Evolutionary conservation across 2,888 invertebrate species (phyloP).

Genomic region (Leuctra nigra): DNA sequence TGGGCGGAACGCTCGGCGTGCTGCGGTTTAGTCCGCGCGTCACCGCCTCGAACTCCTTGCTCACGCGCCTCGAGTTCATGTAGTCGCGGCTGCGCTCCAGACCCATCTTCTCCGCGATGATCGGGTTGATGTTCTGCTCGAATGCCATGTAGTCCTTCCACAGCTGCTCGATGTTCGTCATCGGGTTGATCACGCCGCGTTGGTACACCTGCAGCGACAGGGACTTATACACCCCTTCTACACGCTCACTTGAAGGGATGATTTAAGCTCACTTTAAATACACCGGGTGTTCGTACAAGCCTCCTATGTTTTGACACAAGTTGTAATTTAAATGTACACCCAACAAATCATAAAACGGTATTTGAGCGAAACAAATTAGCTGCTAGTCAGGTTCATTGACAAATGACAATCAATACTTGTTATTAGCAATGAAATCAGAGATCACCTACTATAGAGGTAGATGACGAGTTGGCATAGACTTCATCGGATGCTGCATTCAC

Average conservation of each 20-base stretch:
- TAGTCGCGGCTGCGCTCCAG: constrained; percentile 94
- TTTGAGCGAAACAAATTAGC: too few relatives aligned
- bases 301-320: background rate
- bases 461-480: too few relatives aligned
- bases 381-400: too few relatives aligned
- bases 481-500: too few relatives aligned
- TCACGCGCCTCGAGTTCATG: constrained; percentile 93
- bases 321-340: background rate
- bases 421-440: too few relatives aligned
- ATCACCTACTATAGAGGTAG: too few relatives aligned
- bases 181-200: constrained; percentile 91
- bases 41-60: constrained; percentile 92
- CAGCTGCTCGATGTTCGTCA: constrained; percentile 92
- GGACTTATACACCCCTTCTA: background rate
- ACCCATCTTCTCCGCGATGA: constrained; percentile 95
- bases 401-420: too few relatives aligned
- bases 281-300: too few relatives aligned
- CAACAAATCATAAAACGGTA: too few relatives aligned
- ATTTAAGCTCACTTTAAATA: too few relatives aligned
- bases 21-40: constrained; percentile 93
- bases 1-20: constrained; percentile 95
- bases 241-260: too few relatives aligned
- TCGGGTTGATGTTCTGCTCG: constrained; percentile 85
- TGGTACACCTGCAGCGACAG: constrained; percentile 78
- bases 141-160: constrained; percentile 98